Percentiles rank a stretch among this genome's conserved stretches.
phyloP scores from a whole-genome alignment of 2,113 vertebrate genomes.

The Sphaerodactylus townsendi region DNA sequence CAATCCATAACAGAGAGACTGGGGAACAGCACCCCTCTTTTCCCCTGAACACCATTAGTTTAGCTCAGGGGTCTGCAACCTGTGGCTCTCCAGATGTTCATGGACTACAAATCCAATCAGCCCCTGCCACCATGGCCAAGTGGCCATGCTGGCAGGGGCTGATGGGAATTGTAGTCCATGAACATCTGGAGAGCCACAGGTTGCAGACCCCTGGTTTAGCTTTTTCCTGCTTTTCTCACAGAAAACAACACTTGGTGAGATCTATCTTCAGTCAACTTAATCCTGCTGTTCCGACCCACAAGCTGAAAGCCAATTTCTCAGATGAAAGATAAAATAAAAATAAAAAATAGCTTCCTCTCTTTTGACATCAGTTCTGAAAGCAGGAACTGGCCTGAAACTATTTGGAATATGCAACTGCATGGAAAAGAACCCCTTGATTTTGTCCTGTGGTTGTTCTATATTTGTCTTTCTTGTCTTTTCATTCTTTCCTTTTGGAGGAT shows the following conservation, averaged over 20 bases:
- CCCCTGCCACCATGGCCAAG: too few species aligned
- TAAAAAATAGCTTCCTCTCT: neutral
- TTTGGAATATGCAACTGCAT: slow-evolving; percentile 1
- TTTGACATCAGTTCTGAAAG: neutral
- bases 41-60: neutral
- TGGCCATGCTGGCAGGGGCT: too few species aligned
- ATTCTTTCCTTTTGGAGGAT: neutral
- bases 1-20: neutral
- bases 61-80: too few species aligned
- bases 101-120: too few species aligned
- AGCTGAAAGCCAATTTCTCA: neutral
- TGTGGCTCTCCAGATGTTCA: too few species aligned
- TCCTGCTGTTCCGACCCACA: neutral
- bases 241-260: neutral
- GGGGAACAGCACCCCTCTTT: too few species aligned
- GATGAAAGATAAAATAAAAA: neutral
- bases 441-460: slow-evolving; percentile 9
- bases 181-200: too few species aligned
- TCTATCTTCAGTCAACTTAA: neutral
- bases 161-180: too few species aligned
- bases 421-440: neutral
- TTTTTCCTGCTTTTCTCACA: neutral
- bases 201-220: too few species aligned
- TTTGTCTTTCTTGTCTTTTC: neutral
- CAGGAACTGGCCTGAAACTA: neutral